Evolutionary conservation across 2,888 invertebrate species (phyloP).

Genomic region (Cerastis rubricosa): DNA sequence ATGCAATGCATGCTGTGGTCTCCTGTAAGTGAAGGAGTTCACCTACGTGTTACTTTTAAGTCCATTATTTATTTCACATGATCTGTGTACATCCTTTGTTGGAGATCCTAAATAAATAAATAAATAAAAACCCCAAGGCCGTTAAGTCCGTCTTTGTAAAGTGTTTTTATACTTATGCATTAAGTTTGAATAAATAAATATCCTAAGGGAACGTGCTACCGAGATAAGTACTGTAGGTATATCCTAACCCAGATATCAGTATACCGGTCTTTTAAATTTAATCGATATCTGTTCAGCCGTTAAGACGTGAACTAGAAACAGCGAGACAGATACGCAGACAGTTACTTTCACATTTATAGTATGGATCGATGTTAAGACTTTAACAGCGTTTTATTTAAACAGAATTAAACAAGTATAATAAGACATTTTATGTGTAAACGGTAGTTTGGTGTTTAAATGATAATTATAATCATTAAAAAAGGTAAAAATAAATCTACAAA

Average conservation of each 20-base stretch:
- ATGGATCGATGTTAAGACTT: not conserved
- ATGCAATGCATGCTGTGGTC: no score
- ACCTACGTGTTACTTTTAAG: no score
- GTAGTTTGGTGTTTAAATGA: not conserved
- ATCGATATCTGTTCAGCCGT: not conserved
- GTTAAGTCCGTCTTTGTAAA: no score
- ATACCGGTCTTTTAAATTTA: not conserved
- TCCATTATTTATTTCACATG: no score
- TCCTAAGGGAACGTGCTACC: not conserved
- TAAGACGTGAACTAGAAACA: not conserved
- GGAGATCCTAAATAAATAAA: no score
- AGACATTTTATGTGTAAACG: not conserved
- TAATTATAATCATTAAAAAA: conserved; percentile 1
- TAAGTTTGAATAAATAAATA: no score
- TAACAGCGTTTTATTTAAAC: not conserved
- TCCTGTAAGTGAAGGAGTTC: no score
- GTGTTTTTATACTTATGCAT: no score
- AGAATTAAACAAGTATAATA: not conserved
- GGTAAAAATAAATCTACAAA: conserved; percentile 20
- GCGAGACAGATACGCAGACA: not conserved
- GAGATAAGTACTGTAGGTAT: not conserved
- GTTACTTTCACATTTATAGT: not conserved
- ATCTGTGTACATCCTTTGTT: no score
- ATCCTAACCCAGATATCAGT: not conserved
- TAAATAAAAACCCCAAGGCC: no score